These are phyloP conservation scores for Blastobasis adustella DNA, from an alignment of 2,888 invertebrate genomes.

Conservation along the genomic window DNA sequence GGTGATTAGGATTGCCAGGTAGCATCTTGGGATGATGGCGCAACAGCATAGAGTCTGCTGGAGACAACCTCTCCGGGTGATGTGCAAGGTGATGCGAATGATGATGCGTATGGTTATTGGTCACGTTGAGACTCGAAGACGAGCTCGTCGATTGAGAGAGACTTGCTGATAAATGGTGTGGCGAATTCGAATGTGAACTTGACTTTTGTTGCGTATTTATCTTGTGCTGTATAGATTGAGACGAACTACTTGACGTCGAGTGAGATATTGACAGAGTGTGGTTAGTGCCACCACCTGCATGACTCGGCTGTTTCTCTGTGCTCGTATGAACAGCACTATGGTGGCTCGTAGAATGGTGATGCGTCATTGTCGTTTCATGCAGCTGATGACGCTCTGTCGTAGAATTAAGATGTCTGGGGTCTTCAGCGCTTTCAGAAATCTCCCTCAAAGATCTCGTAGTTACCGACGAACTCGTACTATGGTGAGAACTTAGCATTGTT, in stretches of 20 bases:
- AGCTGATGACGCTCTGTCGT: slow-evolving; percentile 76
- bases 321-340: slow-evolving; percentile 79
- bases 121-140: slow-evolving; percentile 69
- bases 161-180: slow-evolving; percentile 72
- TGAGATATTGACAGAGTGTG: slow-evolving; percentile 80
- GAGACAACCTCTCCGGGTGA: slow-evolving; percentile 80
- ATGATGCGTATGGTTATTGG: slow-evolving; percentile 78
- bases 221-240: slow-evolving; percentile 78
- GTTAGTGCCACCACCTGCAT: slow-evolving; percentile 67
- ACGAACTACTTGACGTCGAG: slow-evolving; percentile 79
- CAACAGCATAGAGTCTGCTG: slow-evolving; percentile 70
- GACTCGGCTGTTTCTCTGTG: slow-evolving; percentile 75
- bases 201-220: slow-evolving; percentile 71
- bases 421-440: slow-evolving; percentile 70
- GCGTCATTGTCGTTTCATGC: slow-evolving; percentile 79
- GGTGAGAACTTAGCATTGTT: slow-evolving; percentile 81
- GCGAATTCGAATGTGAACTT: slow-evolving; percentile 63
- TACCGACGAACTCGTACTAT: slow-evolving; percentile 82
- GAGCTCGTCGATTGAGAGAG: slow-evolving; percentile 69
- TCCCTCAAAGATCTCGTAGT: slow-evolving; percentile 79
- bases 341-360: slow-evolving; percentile 79
- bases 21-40: slow-evolving; percentile 72
- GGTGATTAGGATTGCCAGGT: slow-evolving; percentile 73
- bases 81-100: slow-evolving; percentile 77
- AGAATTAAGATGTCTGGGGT: slow-evolving; percentile 60